Percentiles rank a stretch among this genome's conserved stretches.
Evolutionary conservation across 64 coral and sea anemone species (phyloP).

Genomic region (Cladopsammia gracilis): DNA sequence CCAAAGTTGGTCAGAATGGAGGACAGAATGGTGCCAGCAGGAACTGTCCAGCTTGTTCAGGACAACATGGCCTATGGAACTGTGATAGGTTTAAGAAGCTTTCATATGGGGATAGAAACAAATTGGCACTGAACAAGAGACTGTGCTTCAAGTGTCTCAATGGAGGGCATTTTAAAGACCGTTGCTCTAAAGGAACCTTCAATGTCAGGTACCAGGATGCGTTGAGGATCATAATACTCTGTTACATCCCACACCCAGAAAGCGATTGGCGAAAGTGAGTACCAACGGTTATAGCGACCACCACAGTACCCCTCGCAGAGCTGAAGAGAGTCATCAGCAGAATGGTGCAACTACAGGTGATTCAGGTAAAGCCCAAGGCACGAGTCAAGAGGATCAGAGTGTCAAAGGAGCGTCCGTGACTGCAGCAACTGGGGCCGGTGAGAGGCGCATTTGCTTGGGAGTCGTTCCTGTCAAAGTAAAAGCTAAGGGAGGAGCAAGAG

Average conservation of each 20-base stretch:
- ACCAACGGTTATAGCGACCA: not conserved
- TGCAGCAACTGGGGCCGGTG: slow-evolving; percentile 46
- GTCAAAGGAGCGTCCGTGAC: not conserved
- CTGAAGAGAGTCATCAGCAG: not conserved
- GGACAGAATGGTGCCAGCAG: not conserved
- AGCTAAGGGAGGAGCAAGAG: not conserved
- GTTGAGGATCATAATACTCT: slow-evolving; percentile 68
- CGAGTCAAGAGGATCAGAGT: not conserved
- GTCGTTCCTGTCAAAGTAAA: slow-evolving; percentile 63
- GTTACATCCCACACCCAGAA: slow-evolving; percentile 53
- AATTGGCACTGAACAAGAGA: slow-evolving; percentile 63
- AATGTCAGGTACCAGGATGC: slow-evolving; percentile 67
- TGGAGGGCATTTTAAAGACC: no score
- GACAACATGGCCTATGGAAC: slow-evolving; percentile 69
- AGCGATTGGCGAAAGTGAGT: not conserved
- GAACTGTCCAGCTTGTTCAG: slow-evolving; percentile 62
- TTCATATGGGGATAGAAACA: slow-evolving; percentile 39
- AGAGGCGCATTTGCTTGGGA: slow-evolving; percentile 33
- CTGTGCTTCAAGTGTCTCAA: slow-evolving; percentile 87
- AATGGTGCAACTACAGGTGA: slow-evolving; percentile 2
- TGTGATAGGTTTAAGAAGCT: slow-evolving; percentile 68
- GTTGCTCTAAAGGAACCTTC: slow-evolving; percentile 50
- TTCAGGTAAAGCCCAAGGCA: not conserved
- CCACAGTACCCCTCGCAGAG: not conserved
- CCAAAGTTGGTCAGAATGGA: not conserved